These are phyloP conservation scores for Hassar affinis DNA, from an alignment of 2,113 vertebrate species.

Conservation along the genomic window DNA sequence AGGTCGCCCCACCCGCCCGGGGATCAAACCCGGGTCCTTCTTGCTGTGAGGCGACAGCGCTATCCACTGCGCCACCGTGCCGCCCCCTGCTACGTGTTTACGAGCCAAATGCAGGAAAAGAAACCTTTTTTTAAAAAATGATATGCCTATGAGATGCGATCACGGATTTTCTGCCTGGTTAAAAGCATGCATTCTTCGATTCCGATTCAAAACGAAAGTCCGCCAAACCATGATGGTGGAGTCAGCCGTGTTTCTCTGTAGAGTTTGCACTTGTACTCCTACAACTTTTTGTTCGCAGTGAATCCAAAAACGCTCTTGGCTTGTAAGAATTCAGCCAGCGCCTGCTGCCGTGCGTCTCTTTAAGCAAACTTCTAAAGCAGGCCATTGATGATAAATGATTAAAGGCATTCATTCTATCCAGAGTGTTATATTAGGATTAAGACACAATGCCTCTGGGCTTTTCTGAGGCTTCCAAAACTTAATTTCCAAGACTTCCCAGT, in stretches of 20 bases:
- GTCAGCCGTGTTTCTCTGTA: too few species aligned
- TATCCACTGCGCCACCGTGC: too few species aligned
- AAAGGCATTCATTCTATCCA: not conserved
- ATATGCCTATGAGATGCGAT: not conserved
- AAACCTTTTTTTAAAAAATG: not conserved
- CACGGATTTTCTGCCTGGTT: too few species aligned
- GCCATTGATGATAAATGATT: not conserved
- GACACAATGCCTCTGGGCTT: not conserved
- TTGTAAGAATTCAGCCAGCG: not conserved
- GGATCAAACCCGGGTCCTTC: too few species aligned
- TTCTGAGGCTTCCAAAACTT: slow-evolving; percentile 15
- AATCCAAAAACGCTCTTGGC: not conserved
- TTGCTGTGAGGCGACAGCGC: too few species aligned
- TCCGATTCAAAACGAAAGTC: too few species aligned
- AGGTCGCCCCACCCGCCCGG: too few species aligned
- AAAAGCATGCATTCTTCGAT: not conserved
- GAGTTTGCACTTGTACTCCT: not conserved
- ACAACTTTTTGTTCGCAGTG: not conserved
- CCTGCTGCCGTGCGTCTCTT: not conserved
- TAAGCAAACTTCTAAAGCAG: slow-evolving; percentile 9
- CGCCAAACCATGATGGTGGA: too few species aligned
- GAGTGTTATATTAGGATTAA: slow-evolving; percentile 5
- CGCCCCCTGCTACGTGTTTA: not conserved
- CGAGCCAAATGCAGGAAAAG: not conserved
- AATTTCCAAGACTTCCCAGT: slow-evolving; percentile 15